Evolutionary conservation across 2,113 vertebrate species (phyloP).

Genomic region (Taxidea taxus): DNA sequence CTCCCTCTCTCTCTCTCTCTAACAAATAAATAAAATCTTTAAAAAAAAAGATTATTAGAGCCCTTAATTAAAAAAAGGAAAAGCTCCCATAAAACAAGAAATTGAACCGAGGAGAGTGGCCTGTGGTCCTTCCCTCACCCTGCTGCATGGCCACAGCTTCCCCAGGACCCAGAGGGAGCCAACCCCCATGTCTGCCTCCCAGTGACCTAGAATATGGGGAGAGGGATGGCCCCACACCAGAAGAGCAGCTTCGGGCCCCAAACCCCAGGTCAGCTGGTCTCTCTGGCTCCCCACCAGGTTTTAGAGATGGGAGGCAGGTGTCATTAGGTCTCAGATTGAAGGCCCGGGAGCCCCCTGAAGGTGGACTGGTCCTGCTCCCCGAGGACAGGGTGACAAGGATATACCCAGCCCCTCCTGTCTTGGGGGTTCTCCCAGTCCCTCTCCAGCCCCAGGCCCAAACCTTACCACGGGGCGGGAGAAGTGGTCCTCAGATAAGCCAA

Average conservation of each 20-base stretch:
- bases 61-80: background rate
- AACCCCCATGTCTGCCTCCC: background rate
- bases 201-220: background rate
- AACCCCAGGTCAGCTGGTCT: background rate
- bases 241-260: background rate
- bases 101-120: background rate
- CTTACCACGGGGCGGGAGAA: conserved; percentile 94
- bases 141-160: fast-evolving
- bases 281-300: background rate
- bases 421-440: background rate
- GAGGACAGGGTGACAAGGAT: fast-evolving
- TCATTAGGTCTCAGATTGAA: background rate
- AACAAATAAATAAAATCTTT: too few species aligned
- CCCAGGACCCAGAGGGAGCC: background rate
- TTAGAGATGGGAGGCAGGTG: background rate
- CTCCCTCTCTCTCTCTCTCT: too few species aligned
- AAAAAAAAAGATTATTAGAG: background rate
- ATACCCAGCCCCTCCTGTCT: background rate
- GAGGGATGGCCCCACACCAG: background rate
- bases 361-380: too few species aligned
- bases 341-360: background rate
- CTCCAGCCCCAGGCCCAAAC: background rate
- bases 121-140: fast-evolving
- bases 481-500: conserved; percentile 95
- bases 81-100: background rate